These are phyloP conservation scores for Eptesicus fuscus DNA, from an alignment of 2,113 vertebrate species.

Conservation along the genomic window DNA sequence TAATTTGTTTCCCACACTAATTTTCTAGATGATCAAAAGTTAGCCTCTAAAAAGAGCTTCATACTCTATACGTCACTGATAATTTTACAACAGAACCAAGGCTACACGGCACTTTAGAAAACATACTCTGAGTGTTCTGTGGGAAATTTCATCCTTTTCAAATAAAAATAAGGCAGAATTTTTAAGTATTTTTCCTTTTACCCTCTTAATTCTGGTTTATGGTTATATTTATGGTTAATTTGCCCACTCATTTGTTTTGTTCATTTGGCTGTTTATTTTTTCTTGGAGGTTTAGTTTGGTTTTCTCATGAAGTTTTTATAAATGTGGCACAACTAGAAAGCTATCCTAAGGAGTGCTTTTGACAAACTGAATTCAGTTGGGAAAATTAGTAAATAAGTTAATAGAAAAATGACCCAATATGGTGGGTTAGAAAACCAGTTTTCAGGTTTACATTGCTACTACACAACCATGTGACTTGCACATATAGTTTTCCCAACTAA, in stretches of 20 bases:
- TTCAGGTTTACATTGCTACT: not conserved
- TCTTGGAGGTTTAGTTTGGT: not conserved
- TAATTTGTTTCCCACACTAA: not conserved
- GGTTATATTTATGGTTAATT: not conserved
- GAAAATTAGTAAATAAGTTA: not conserved
- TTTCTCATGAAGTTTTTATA: not conserved
- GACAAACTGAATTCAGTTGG: not conserved
- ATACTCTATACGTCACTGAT: not conserved
- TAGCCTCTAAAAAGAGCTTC: not conserved
- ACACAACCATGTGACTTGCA: not conserved
- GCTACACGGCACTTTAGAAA: not conserved
- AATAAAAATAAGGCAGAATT: not conserved
- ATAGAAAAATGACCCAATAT: not conserved
- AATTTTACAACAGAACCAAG: not conserved
- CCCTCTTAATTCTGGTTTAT: not conserved
- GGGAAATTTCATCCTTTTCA: not conserved
- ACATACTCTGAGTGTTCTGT: not conserved
- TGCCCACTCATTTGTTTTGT: not conserved
- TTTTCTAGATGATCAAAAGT: conserved; percentile 28
- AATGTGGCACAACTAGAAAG: not conserved
- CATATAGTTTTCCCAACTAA: not conserved
- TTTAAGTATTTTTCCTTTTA: not conserved
- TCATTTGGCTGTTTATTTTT: not conserved
- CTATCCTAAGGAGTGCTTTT: not conserved
- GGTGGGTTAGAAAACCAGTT: not conserved